These are phyloP conservation scores for Willisornis vidua DNA, from an alignment of 2,113 vertebrate genomes.

Conservation along the genomic window DNA sequence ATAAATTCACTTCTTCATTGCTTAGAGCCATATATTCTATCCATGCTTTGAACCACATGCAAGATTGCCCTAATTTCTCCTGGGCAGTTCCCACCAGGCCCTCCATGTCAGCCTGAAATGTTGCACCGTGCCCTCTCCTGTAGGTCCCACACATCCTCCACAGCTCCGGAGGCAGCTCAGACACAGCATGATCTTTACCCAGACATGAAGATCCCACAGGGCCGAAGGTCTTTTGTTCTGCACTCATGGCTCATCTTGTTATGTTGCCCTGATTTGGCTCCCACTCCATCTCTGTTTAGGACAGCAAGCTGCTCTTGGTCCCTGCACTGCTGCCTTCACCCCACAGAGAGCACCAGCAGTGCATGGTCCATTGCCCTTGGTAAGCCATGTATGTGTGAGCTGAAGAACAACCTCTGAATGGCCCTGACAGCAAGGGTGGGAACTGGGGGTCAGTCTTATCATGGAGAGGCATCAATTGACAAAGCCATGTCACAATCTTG, in stretches of 20 bases:
- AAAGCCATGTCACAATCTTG: not conserved
- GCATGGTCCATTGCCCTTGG: too few species aligned
- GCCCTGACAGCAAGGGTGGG: not conserved
- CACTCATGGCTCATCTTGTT: not conserved
- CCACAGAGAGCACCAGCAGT: not conserved
- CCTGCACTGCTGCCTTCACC: not conserved
- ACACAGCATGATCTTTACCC: not conserved
- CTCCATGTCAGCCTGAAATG: not conserved
- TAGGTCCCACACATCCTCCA: not conserved
- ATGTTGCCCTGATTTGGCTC: not conserved
- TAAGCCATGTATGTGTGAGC: rapidly evolving
- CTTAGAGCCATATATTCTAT: not conserved
- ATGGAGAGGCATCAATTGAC: not conserved
- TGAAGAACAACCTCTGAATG: not conserved
- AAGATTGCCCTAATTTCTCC: not conserved
- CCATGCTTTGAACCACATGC: not conserved
- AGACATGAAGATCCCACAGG: not conserved
- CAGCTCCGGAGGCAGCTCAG: not conserved
- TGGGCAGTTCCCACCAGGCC: not conserved
- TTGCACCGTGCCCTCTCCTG: not conserved
- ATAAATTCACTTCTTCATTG: not conserved
- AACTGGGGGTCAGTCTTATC: not conserved
- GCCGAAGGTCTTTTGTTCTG: not conserved
- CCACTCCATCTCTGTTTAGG: not conserved
- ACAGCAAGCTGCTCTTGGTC: not conserved